Evolutionary conservation across 2,113 vertebrate genomes (phyloP).

Genomic region (Caranx ignobilis): DNA sequence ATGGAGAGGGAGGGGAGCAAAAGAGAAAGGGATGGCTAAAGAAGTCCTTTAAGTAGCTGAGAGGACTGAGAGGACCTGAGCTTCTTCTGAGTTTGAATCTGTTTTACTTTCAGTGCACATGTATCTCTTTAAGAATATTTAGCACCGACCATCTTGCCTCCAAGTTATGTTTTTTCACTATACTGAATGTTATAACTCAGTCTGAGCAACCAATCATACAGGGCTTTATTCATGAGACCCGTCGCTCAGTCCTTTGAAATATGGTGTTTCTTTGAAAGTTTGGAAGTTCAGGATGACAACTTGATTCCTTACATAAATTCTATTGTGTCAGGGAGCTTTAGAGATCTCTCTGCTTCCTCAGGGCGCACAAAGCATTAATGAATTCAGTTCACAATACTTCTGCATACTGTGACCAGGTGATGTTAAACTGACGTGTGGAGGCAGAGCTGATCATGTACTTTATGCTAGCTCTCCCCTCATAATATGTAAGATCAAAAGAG

Average conservation of each 20-base stretch:
- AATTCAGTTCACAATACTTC: background rate
- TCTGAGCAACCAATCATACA: conserved; percentile 15
- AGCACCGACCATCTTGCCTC: background rate
- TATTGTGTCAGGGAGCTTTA: background rate
- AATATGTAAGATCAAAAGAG: background rate
- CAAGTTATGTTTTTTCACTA: background rate
- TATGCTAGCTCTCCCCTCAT: too few relatives aligned
- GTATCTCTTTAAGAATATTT: conserved; percentile 30
- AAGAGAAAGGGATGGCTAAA: conserved; percentile 54
- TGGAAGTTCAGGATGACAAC: conserved; percentile 7
- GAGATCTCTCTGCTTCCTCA: background rate
- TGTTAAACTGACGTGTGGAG: background rate
- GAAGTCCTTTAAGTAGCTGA: conserved; percentile 48
- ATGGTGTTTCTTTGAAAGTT: background rate
- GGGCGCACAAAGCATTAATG: background rate
- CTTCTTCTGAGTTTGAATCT: conserved; percentile 25
- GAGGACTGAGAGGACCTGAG: conserved; percentile 35
- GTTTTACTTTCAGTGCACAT: conserved; percentile 27
- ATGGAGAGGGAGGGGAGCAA: conserved; percentile 29
- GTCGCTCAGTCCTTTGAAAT: background rate
- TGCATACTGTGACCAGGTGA: background rate
- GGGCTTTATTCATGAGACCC: background rate
- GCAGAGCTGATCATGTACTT: background rate
- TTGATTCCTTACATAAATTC: background rate
- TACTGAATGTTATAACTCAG: conserved; percentile 18